Evolutionary conservation across 2,888 invertebrate genomes (phyloP), one percentile per base, ranked within the genome.

Genomic region (Chorisops tibialis): DNA sequence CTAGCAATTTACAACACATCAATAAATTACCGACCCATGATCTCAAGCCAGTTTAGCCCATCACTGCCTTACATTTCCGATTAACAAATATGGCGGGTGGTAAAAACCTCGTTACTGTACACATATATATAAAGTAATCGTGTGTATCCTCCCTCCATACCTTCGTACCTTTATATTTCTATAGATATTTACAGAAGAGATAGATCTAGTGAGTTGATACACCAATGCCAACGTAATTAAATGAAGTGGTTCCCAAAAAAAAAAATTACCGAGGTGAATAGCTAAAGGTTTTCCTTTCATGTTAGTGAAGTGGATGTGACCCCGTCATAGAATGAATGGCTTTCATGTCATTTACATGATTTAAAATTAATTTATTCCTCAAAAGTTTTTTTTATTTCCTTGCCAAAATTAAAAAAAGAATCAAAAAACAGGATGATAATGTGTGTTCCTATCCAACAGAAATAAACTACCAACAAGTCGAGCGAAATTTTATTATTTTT

Each of bases 401-500:
- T 9, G 9, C 5, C 30, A 38, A 49, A 59, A 49, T 38, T 49
- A 59, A 59, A 49, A 48, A 59, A 49, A 35, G 38, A 38, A 59
- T n/a, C n/a, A n/a, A n/a, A n/a, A n/a, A n/a, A 49, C 59, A 59
- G 49, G 48, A 59, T 48, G 49, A 49, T 59, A 59, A 59, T 59
- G 48, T 59, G n/a, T 38, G 39, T 37, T 38, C 48, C 47, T 59
- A 49, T 24, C 49, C 22, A 48, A 50, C 19, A 19, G 22, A 22
- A 24, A 47, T 19, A n/a, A n/a, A n/a, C n/a, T n/a, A n/a, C n/a
- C n/a, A n/a, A n/a, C n/a, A n/a, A n/a, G n/a, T n/a, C n/a, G n/a
- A n/a, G n/a, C n/a, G n/a, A n/a, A n/a, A n/a, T n/a, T n/a, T n/a
- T n/a, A n/a, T n/a, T n/a, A n/a, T n/a, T n/a, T n/a, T n/a, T n/a